phyloP scores from a whole-genome alignment of 2,113 vertebrate species.

The Octodon degus region DNA sequence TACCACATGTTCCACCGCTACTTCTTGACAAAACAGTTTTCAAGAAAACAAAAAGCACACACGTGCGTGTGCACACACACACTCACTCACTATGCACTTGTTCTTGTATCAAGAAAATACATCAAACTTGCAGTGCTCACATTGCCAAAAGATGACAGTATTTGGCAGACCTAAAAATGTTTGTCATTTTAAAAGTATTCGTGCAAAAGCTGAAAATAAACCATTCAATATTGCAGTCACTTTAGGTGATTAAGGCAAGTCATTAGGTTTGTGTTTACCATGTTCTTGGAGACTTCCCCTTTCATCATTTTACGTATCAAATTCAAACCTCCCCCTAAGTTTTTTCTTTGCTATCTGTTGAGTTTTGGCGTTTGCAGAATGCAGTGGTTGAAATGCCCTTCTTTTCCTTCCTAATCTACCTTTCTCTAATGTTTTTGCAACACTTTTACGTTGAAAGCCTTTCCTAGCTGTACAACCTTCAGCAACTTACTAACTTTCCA shows the following conservation, averaged over 20 bases:
- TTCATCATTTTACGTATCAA: conserved; percentile 63
- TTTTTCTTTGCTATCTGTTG: conserved; percentile 47
- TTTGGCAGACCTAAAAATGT: conserved; percentile 93
- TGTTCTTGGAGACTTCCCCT: conserved; percentile 73
- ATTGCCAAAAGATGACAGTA: conserved; percentile 92
- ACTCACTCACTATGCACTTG: conserved; percentile 69
- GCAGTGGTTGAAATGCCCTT: not conserved
- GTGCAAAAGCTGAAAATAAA: conserved; percentile 94
- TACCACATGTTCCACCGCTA: conserved; percentile 80
- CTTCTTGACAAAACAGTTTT: conserved; percentile 80
- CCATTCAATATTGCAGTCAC: conserved; percentile 88
- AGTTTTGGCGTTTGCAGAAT: not conserved
- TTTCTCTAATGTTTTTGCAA: conserved; percentile 9
- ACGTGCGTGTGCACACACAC: conserved; percentile 28
- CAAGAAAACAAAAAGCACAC: conserved; percentile 70
- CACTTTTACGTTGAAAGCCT: conserved; percentile 83
- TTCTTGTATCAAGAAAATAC: conserved; percentile 90
- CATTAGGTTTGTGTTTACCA: conserved; percentile 83
- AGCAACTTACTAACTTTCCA: conserved; percentile 47
- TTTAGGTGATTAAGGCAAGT: conserved; percentile 84
- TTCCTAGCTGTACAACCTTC: conserved; percentile 64
- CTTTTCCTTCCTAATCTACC: not conserved
- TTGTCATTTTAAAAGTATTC: conserved; percentile 98
- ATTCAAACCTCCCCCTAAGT: not conserved
- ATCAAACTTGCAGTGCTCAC: conserved; percentile 86